Conservation (phyloP, 2,797 vertebrate genomes). For the Muscicapa striata region DNA sequence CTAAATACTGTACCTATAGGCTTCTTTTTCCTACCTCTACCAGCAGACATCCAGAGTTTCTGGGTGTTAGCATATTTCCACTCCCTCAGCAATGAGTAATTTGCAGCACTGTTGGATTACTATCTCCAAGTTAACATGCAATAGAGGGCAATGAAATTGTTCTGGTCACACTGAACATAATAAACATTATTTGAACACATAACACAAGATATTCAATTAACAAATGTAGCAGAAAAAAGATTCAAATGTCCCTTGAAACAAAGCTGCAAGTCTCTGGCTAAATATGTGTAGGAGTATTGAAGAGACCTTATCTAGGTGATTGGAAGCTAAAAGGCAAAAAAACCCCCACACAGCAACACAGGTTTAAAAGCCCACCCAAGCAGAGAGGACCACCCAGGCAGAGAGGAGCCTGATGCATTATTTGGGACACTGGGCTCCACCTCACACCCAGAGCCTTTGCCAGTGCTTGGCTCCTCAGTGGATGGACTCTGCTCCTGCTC, state of each 20-base stretch:
- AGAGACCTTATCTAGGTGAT: neutral
- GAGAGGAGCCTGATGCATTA: neutral
- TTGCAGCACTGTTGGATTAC: neutral
- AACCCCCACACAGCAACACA: rapidly evolving
- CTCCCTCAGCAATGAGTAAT: neutral
- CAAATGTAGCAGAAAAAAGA: neutral
- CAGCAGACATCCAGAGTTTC: neutral
- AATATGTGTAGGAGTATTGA: neutral
- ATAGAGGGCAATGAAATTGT: neutral
- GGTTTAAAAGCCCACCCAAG: neutral
- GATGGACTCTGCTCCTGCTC: neutral
- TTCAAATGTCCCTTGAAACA: neutral
- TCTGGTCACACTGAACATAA: neutral
- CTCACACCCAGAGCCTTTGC: rapidly evolving
- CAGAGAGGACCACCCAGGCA: neutral
- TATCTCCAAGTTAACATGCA: neutral
- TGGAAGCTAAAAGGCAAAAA: neutral
- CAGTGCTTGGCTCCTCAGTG: neutral
- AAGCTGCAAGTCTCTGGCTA: neutral
- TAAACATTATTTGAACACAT: neutral
- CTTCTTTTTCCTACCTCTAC: neutral
- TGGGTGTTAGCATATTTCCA: neutral
- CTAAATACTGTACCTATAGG: neutral
- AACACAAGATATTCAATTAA: neutral
- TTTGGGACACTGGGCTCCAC: neutral